Conservation (phyloP, 2,888 invertebrate species). For the Chesias legatella region DNA sequence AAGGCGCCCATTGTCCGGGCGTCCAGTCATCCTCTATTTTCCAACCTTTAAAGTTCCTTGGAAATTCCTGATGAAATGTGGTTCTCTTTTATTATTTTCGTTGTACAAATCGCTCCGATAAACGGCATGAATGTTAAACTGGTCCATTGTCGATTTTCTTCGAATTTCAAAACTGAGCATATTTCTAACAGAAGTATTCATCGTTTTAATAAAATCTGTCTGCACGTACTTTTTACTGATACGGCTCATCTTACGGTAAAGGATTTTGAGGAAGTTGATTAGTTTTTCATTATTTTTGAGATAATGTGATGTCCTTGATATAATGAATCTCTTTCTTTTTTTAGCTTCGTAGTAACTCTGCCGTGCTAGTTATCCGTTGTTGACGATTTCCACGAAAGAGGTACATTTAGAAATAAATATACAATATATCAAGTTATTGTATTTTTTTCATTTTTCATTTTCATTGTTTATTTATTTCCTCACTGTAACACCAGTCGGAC, state of each 20-base stretch:
- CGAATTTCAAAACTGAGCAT: slow-evolving; percentile 1
- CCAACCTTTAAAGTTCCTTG: slow-evolving; percentile 41
- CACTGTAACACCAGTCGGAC: too few relatives aligned
- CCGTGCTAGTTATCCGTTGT: too few relatives aligned
- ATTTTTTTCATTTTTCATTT: too few relatives aligned
- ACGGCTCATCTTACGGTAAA: slow-evolving; percentile 14
- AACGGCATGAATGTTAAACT: too few relatives aligned
- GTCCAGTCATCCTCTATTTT: slow-evolving; percentile 50
- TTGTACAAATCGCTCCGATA: too few relatives aligned
- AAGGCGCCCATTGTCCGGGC: slow-evolving; percentile 53
- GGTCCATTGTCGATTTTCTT: not conserved
- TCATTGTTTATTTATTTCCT: too few relatives aligned
- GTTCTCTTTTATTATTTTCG: slow-evolving; percentile 7
- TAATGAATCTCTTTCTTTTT: too few relatives aligned
- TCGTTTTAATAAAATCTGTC: slow-evolving; percentile 8
- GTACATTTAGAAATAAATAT: too few relatives aligned
- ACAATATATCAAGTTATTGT: too few relatives aligned
- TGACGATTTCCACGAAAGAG: too few relatives aligned
- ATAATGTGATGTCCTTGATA: not conserved
- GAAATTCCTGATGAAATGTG: slow-evolving; percentile 23
- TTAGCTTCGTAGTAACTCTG: too few relatives aligned
- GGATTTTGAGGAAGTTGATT: slow-evolving; percentile 8
- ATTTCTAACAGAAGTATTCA: slow-evolving; percentile 1
- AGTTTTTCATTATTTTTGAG: slow-evolving; percentile 7
- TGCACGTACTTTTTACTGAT: slow-evolving; percentile 5